Base-by-base conservation (phyloP, 2,113 vertebrate species). In the Semicossyphus pulcher region DNA sequence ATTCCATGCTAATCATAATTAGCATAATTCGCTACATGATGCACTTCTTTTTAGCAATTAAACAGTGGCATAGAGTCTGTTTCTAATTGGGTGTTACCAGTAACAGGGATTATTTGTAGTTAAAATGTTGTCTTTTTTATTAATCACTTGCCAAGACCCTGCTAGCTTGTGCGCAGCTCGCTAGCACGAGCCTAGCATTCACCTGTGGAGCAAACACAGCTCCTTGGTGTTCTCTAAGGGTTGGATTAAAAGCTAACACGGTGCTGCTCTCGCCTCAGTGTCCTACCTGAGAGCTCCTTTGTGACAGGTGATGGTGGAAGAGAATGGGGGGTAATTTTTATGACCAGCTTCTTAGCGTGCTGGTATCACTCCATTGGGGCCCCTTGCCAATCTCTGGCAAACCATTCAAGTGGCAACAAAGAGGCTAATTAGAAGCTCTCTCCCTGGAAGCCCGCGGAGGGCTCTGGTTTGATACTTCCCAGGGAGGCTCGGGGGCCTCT, bases 371-470 rank as follows among this genome's bases (percentile, higher is more conserved):
- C 91, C 77, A 51, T 65, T 16, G 54, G 88, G 92, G 87, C 87
- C 88, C 84, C 89, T 92, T 52, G 65, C 88, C 83, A 56, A 58
- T 78, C 89, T 90, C 63, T 78, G 89, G 91, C 73, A 47, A 84
- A 63, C 84, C 65, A 61, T 86, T 91, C 92, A 90, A 88, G 89
- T 85, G 63, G 83, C 92, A 93, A 93, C 91, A 87, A 94, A 95
- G 91, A 91, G 92, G 91, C 91, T 93, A 94, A 94, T 91, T 91
- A 95, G 92, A 91, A 89, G 86, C 92, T 90, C 88, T 88, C 67
- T 88, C 65, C 53, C 87, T 88, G 77, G 91, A 90, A 93, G 88
- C 85, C 64, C 11, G 81, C 75, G 65, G 83, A 92, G 82, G 85
- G 85, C 65, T 86, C 11, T 23, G 90, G 64, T 85, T 92, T 91